These are phyloP conservation scores for Psettodes erumei DNA, from an alignment of 2,113 vertebrate species.

Conservation along the genomic window DNA sequence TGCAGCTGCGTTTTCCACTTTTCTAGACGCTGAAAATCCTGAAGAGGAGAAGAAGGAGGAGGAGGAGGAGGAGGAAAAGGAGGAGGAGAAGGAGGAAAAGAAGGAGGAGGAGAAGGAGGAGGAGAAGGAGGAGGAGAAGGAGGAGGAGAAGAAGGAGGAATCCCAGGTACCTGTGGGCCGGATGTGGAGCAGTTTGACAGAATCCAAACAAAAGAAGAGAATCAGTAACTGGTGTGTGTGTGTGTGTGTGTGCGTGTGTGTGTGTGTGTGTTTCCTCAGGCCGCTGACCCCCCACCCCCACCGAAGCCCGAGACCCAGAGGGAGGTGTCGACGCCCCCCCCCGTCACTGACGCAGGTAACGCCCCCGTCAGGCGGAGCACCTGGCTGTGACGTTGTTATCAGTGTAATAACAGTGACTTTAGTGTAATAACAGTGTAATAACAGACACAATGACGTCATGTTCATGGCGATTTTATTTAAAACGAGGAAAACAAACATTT, in stretches of 20 bases:
- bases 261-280: constrained; percentile 6
- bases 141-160: not conserved
- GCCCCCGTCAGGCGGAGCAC: no score
- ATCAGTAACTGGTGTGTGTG: not conserved
- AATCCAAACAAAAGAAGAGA: not conserved
- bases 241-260: not conserved
- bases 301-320: constrained; percentile 19
- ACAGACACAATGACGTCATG: not conserved
- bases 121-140: not conserved
- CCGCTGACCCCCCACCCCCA: not conserved
- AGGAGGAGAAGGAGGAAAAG: constrained; percentile 7
- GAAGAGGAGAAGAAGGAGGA: constrained; percentile 10
- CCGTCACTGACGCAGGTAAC: constrained; percentile 19
- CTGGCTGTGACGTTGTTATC: no score
- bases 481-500: no score
- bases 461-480: no score
- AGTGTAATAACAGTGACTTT: no score
- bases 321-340: not conserved
- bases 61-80: not conserved
- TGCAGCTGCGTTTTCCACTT: not conserved
- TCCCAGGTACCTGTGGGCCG: constrained; percentile 57
- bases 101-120: constrained; percentile 10
- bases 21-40: constrained; percentile 31
- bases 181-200: no score
- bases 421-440: not conserved